Percentiles rank a stretch among this genome's conserved stretches.
Evolutionary conservation across 2,113 vertebrate species (phyloP).

Genomic region (Rutilus rutilus): DNA sequence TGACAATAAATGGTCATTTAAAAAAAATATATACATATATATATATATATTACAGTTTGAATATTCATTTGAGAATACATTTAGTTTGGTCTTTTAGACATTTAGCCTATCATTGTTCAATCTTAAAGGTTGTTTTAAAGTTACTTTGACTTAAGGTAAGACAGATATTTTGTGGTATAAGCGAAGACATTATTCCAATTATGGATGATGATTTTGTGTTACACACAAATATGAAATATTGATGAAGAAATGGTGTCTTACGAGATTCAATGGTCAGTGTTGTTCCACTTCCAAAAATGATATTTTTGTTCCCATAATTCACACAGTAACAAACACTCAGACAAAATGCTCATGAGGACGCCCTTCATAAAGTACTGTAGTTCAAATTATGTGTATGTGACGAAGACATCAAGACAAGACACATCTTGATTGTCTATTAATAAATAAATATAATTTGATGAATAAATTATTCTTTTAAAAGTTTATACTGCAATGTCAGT

Average conservation of each 20-base stretch:
- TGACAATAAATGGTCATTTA: no score
- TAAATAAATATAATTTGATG: not conserved
- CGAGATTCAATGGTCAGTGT: conserved; percentile 40
- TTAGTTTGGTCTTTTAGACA: not conserved
- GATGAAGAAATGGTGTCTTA: conserved; percentile 18
- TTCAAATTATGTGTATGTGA: not conserved
- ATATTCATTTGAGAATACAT: not conserved
- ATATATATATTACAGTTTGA: not conserved
- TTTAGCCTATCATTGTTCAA: not conserved
- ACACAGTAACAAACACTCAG: conserved; percentile 46
- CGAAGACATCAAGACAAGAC: not conserved
- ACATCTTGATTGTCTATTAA: not conserved
- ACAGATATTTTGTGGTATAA: not conserved
- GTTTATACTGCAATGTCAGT: not conserved
- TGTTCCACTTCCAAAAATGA: conserved; percentile 57
- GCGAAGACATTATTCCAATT: not conserved
- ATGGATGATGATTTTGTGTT: not conserved
- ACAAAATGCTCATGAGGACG: conserved; percentile 6
- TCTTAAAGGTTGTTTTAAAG: not conserved
- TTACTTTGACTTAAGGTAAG: not conserved
- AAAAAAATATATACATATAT: not conserved
- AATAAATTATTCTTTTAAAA: not conserved
- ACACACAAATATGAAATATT: not conserved
- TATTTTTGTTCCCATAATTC: conserved; percentile 44
- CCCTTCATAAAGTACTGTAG: not conserved